Evolutionary conservation across 2,797 vertebrate genomes (phyloP).

Genomic region (Macroramphosus scolopax): DNA sequence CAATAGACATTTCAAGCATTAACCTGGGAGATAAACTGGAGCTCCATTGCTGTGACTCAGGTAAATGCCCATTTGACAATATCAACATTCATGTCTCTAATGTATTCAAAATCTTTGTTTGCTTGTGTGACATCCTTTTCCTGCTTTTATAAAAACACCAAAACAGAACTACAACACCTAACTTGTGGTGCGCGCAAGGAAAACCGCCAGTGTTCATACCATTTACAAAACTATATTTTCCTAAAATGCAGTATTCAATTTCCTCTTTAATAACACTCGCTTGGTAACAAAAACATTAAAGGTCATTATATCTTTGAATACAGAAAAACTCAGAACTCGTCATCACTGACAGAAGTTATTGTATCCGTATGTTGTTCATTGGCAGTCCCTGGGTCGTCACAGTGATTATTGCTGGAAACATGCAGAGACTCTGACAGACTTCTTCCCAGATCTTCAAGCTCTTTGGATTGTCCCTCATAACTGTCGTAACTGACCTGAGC

Average conservation of each 20-base stretch:
- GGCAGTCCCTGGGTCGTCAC: conserved; percentile 19
- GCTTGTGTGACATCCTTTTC: conserved; percentile 8
- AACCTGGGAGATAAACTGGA: background rate
- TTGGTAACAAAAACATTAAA: conserved; percentile 13
- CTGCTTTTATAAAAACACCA: conserved; percentile 20
- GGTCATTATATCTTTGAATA: conserved; percentile 19
- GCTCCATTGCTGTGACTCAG: no score
- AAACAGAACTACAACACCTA: no score
- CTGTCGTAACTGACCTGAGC: conserved; percentile 17
- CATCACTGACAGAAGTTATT: conserved; percentile 57
- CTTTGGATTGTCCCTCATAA: conserved; percentile 35
- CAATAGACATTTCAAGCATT: background rate
- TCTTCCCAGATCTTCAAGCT: conserved; percentile 75
- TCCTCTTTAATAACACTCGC: conserved; percentile 16
- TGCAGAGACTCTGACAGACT: conserved; percentile 68
- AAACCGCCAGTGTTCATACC: no score
- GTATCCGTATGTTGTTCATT: conserved; percentile 35
- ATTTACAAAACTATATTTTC: conserved; percentile 21
- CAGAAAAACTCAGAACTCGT: conserved; percentile 68
- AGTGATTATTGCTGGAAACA: conserved; percentile 49
- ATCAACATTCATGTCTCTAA: background rate
- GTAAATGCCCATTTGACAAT: background rate
- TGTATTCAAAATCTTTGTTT: no score
- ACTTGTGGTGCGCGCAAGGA: no score
- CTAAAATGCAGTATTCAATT: no score